These are phyloP conservation scores for Melospiza melodia DNA, from an alignment of 2,113 vertebrate genomes.

Conservation along the genomic window DNA sequence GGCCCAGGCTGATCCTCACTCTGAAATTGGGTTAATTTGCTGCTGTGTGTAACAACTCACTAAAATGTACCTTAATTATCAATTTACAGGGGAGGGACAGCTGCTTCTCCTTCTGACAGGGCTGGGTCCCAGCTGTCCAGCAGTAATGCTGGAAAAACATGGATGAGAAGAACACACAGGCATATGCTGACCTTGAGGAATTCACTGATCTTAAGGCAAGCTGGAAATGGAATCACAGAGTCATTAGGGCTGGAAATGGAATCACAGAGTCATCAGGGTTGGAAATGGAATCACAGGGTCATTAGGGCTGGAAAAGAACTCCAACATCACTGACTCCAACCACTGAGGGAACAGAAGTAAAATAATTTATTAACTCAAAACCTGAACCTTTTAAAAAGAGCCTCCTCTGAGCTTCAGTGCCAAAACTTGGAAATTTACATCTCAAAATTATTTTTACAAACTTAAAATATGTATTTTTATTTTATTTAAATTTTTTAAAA, in stretches of 20 bases:
- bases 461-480: rapidly evolving
- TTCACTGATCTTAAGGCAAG: conserved; percentile 89
- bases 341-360: background rate
- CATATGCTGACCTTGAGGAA: conserved; percentile 87
- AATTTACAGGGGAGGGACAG: conserved; percentile 80
- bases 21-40: background rate
- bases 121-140: conserved; percentile 38
- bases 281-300: background rate
- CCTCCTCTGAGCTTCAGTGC: background rate
- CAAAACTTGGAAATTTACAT: background rate
- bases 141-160: conserved; percentile 89
- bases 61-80: conserved; percentile 83
- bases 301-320: background rate
- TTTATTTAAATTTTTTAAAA: background rate
- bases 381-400: background rate
- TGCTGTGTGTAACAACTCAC: background rate
- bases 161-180: conserved; percentile 85
- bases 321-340: background rate
- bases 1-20: background rate
- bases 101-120: conserved; percentile 17
- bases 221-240: conserved; percentile 59
- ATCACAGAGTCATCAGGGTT: background rate
- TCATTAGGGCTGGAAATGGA: conserved; percentile 64
- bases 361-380: background rate
- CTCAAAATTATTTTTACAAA: background rate